A percentile compares a stretch with the other conserved stretches of the same genome.
phyloP scores from a whole-genome alignment of 2,888 invertebrate species.

The Sesia apiformis region DNA sequence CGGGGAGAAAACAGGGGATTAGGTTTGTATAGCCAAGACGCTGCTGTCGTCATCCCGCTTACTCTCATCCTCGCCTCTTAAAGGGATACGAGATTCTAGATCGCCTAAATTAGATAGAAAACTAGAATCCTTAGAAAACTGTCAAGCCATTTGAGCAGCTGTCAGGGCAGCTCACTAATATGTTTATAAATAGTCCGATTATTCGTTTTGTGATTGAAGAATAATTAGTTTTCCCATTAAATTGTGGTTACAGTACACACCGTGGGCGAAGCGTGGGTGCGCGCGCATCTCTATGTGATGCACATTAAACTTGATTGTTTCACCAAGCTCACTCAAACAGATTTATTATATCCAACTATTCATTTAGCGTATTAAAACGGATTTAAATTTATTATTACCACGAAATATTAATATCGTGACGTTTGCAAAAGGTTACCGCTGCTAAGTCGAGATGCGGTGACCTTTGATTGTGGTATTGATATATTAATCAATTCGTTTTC shows the following conservation, averaged over 20 bases:
- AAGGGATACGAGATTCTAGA: too few species aligned
- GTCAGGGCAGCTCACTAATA: too few species aligned
- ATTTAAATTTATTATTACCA: conserved; percentile 28
- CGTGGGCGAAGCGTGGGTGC: conserved; percentile 61
- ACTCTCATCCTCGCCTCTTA: conserved; percentile 72
- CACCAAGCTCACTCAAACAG: conserved; percentile 32
- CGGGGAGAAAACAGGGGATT: too few species aligned
- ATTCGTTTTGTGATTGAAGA: too few species aligned
- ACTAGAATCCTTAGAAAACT: too few species aligned
- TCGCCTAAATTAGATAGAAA: too few species aligned
- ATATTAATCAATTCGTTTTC: background rate
- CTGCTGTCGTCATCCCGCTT: conserved; percentile 55
- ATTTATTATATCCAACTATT: conserved; percentile 34
- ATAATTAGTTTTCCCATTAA: background rate
- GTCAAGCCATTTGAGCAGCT: too few species aligned
- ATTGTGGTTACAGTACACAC: conserved; percentile 3
- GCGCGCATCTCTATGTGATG: conserved; percentile 45
- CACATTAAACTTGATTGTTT: conserved; percentile 58
- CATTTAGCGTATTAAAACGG: conserved; percentile 28
- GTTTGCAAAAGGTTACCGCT: conserved; percentile 13
- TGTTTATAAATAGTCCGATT: too few species aligned
- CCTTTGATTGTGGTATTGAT: conserved; percentile 1
- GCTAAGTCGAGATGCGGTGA: conserved; percentile 3
- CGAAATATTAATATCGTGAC: conserved; percentile 30
- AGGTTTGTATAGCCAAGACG: too few species aligned